Evolutionary conservation across 2,113 vertebrate species (phyloP).

Genomic region (Dolichotis patagonum): DNA sequence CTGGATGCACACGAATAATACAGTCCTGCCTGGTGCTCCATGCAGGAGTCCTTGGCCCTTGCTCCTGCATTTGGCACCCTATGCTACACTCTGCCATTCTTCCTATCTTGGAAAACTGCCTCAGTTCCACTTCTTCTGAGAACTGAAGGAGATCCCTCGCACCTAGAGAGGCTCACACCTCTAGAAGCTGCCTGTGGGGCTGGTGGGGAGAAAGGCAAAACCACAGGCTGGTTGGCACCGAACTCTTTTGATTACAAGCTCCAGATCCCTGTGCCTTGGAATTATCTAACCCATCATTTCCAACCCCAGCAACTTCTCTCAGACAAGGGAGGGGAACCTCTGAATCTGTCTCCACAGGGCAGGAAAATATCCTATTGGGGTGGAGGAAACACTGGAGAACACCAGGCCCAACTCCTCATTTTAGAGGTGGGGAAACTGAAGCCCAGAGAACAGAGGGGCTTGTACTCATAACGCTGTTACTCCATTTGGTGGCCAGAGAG

Average conservation of each 20-base stretch:
- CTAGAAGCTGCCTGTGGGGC: neutral
- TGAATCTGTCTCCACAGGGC: neutral
- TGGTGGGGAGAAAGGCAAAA: neutral
- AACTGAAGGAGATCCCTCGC: neutral
- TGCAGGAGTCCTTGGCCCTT: neutral
- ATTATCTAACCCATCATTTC: constrained; percentile 63
- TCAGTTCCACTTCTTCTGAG: constrained; percentile 31
- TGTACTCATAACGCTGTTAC: neutral
- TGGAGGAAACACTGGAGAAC: neutral
- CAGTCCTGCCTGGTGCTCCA: neutral
- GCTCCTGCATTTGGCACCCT: neutral
- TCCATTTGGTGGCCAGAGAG: neutral
- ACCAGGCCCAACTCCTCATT: neutral
- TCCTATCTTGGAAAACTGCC: constrained; percentile 18
- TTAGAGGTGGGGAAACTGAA: neutral
- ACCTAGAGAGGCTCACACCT: neutral
- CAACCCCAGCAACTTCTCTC: constrained; percentile 14
- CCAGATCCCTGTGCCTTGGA: neutral
- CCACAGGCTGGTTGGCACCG: neutral
- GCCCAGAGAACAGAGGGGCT: neutral
- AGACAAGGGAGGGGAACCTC: neutral
- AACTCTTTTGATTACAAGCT: constrained; percentile 27
- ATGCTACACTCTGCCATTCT: neutral
- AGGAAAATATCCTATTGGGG: neutral
- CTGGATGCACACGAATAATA: neutral